Evolutionary conservation across 2,888 invertebrate species (phyloP).

Genomic region (Polyommatus icarus): DNA sequence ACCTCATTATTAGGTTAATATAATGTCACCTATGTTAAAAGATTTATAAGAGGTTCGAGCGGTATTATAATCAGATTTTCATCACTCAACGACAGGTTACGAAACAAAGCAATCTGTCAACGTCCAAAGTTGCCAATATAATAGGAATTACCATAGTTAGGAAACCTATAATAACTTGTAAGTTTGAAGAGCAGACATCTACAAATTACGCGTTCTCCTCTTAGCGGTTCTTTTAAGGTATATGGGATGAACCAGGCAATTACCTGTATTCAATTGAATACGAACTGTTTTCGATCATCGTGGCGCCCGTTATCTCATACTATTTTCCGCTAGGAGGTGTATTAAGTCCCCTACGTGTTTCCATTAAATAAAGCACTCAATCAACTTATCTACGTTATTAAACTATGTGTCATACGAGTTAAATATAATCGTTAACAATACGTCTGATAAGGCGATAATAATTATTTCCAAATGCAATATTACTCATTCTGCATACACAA

Average conservation of each 20-base stretch:
- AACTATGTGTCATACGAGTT: slow-evolving; percentile 11
- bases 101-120: slow-evolving; percentile 21
- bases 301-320: not conserved
- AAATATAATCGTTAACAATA: slow-evolving; percentile 12
- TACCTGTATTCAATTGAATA: not conserved
- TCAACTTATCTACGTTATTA: not conserved
- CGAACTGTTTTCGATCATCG: not conserved
- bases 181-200: not conserved
- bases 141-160: slow-evolving; percentile 1
- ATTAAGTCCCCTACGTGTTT: slow-evolving; percentile 15
- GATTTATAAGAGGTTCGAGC: not conserved
- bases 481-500: slow-evolving; percentile 13
- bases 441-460: slow-evolving; percentile 18
- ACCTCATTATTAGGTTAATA: not conserved
- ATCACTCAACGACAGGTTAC: not conserved
- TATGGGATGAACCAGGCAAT: not conserved
- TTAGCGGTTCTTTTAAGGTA: not conserved
- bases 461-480: slow-evolving; percentile 27
- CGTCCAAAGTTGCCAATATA: slow-evolving; percentile 6
- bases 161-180: not conserved
- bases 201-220: not conserved
- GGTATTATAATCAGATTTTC: slow-evolving; percentile 9
- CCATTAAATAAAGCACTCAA: slow-evolving; percentile 4
- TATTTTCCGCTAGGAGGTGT: slow-evolving; percentile 8
- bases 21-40: not conserved